These are phyloP conservation scores for Tachina fera DNA, from an alignment of 2,888 invertebrate genomes.

Conservation along the genomic window DNA sequence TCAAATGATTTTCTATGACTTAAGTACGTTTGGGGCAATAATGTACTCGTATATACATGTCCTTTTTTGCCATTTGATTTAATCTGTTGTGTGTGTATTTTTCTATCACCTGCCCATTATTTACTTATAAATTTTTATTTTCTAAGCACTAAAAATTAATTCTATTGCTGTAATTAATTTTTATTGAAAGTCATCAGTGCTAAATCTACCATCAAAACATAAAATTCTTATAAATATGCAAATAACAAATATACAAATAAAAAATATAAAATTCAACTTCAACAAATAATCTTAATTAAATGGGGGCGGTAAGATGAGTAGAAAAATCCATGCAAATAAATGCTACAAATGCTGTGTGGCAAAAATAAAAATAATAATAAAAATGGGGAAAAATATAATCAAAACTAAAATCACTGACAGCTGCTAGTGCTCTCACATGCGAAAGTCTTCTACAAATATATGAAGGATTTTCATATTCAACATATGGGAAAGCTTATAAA, in stretches of 20 bases:
- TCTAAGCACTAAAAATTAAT: slow-evolving; percentile 51
- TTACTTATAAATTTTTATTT: slow-evolving; percentile 57
- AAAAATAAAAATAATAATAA: background rate
- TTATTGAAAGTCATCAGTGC: slow-evolving; percentile 57
- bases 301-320: background rate
- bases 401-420: slow-evolving; percentile 47
- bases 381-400: slow-evolving; percentile 10
- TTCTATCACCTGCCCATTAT: slow-evolving; percentile 38
- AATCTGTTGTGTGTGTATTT: background rate
- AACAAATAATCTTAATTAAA: slow-evolving; percentile 63
- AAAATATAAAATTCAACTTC: slow-evolving; percentile 39
- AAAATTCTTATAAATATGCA: slow-evolving; percentile 60
- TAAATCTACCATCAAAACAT: slow-evolving; percentile 56
- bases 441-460: background rate
- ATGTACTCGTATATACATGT: background rate
- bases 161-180: slow-evolving; percentile 62
- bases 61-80: background rate
- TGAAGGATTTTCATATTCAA: slow-evolving; percentile 16
- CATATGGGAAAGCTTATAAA: slow-evolving; percentile 14
- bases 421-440: slow-evolving; percentile 36
- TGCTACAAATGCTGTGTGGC: background rate
- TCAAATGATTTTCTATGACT: background rate
- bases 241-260: slow-evolving; percentile 34
- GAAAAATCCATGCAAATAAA: slow-evolving; percentile 36
- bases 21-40: background rate